Evolutionary conservation across 2,113 vertebrate species (phyloP), one percentile per base, ranked within the genome.

Genomic region (Nerophis lumbriciformis): DNA sequence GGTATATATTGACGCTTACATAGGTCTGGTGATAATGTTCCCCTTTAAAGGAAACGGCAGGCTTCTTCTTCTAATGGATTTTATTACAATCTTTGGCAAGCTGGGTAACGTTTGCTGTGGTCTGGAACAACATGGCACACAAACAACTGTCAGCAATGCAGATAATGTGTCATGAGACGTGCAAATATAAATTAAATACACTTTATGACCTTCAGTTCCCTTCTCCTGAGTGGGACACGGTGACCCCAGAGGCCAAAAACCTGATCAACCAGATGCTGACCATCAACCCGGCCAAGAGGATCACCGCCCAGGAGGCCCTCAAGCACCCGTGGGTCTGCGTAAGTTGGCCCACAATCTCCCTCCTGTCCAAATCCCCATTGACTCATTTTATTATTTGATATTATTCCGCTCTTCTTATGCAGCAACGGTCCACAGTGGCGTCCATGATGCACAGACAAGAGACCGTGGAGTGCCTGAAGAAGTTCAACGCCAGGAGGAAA

Each of bases 371-470:
- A 28, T 3, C 28, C 28, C 28, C 3, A 28, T 28, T 3, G 28
- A 28, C 28, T 28, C 28, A 28, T 28, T 19, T 36, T 13, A 8
- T 15, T 37, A n/a, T n/a, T n/a, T n/a, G n/a, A n/a, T n/a, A n/a
- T n/a, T n/a, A 50, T 59, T 58, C 37, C 37, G 4, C 59, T 60
- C 13, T 3, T 69, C 8, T 10, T 55, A 38, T 8, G 0, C 88
- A 97, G 96, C 95, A 98, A 98, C 96, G 96, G 61, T 98, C 96
- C 58, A 98, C 96, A 0, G 96, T 98, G 92, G 96, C 96, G 48
- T 98, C 96, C 42, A 97, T 98, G 95, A 97, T 98, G 96, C 96
- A 98, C 91, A 93, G 96, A 77, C 95, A 98, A 88, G 96, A 98
- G 90, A 98, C 96, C 0, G 96, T 97, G 77, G 96, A 98, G 80